Evolutionary conservation across 2,888 invertebrate species (phyloP), one percentile per base, ranked within the genome.

Genomic region (Epiblema foenella): DNA sequence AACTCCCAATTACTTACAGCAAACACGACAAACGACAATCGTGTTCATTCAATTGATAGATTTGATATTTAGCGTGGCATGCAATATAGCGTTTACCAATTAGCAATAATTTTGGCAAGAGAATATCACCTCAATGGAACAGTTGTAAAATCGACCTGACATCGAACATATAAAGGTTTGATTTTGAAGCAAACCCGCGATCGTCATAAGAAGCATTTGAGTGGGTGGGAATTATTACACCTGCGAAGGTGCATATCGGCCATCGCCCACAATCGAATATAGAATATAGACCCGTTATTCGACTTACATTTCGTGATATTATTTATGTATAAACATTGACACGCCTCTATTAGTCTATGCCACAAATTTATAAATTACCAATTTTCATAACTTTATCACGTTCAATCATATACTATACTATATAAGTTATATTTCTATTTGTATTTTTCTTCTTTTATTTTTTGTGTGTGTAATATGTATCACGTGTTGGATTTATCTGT

Each of bases 221-320:
- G 60, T 54, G 60, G 78, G 78, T 77, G 78, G 74, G 70, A 77
- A 76, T 68, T 74, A 79, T 78, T 81, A 86, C 87, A 91, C 88
- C 89, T 89, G 88, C 77, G 81, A 84, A 88, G 86, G 88, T 88
- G 83, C 77, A 76, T 51, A 78, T 79, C 83, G 84, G 85, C 74
- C 79, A 74, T 76, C 83, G 88, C 87, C 88, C 89, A 85, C 73
- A 78, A 81, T 78, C 82, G 83, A 78, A 89, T 88, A 88, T 87
- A 89, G 86, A 89, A 89, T 87, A 87, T 77, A 78, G 75, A 75
- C 79, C 85, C 86, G 87, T 87, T 90, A 87, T 69, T 72, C 77
- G 84, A 78, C 82, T 85, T 80, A 84, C 81, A 84, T 86, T 80
- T 76, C 51, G 72, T 72, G 71, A 49, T 57, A 71, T 69, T 80